Conservation (phyloP, 1,140 invertebrate genomes). For the Cotesia chilonis region DNA sequence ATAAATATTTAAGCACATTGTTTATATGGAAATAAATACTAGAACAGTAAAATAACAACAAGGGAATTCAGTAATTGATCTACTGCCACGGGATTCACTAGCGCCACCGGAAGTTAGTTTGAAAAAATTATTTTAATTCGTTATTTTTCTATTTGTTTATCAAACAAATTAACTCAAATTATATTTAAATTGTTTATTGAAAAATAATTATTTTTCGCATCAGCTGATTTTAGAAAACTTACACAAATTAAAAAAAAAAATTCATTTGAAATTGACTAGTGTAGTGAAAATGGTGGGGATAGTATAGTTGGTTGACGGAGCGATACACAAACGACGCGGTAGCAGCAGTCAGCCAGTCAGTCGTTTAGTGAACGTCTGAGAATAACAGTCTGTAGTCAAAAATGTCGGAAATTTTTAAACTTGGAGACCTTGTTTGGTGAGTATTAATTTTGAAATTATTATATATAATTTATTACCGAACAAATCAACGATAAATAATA, state of each 20-base stretch:
- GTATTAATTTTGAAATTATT: conserved; percentile 52
- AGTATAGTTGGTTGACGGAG: conserved; percentile 46
- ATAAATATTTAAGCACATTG: background rate
- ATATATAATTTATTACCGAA: no score
- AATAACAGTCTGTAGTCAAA: conserved; percentile 29
- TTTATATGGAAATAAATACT: no score
- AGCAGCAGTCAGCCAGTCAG: conserved; percentile 48
- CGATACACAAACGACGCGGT: conserved; percentile 55
- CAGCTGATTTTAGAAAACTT: no score
- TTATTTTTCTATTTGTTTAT: conserved; percentile 11
- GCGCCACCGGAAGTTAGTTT: conserved; percentile 32
- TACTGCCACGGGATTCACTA: conserved; percentile 20
- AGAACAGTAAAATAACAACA: background rate
- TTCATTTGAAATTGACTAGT: conserved; percentile 15
- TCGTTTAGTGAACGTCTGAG: conserved; percentile 58
- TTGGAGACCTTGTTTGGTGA: conserved; percentile 81
- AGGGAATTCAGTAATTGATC: conserved; percentile 13
- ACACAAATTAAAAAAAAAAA: background rate
- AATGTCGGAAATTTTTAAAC: conserved; percentile 73
- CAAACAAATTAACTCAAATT: background rate
- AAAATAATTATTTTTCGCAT: background rate
- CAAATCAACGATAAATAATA: background rate
- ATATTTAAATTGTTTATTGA: background rate
- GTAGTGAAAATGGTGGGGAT: conserved; percentile 33
- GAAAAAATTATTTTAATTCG: background rate